Conservation (phyloP, 2,797 vertebrate species). For the Natrix natrix region DNA sequence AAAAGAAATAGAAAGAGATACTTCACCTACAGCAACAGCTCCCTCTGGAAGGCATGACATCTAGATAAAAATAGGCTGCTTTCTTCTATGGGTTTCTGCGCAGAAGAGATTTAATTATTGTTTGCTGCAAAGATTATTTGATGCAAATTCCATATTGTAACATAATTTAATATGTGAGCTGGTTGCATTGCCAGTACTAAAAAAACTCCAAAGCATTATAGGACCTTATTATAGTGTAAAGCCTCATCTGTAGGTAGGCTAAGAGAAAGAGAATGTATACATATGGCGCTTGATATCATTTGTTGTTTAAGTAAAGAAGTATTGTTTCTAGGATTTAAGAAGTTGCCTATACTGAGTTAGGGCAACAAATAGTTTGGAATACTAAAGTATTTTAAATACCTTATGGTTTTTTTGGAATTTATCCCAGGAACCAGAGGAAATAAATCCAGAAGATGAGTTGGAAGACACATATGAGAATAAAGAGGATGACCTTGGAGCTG, state of each 20-base stretch:
- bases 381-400: slow-evolving; percentile 4
- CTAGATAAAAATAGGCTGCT: not conserved
- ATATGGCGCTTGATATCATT: not conserved
- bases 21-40: not conserved
- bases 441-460: slow-evolving; percentile 86
- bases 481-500: slow-evolving; percentile 90
- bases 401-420: slow-evolving; percentile 32
- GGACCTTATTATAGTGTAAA: not conserved
- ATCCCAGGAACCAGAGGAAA: slow-evolving; percentile 86
- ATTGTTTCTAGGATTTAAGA: not conserved
- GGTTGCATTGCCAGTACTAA: not conserved
- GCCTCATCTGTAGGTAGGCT: not conserved
- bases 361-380: not conserved
- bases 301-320: not conserved
- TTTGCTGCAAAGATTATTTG: not conserved
- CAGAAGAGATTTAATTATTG: not conserved
- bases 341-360: not conserved
- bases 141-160: not conserved
- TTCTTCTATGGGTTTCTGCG: not conserved
- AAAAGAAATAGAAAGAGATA: not conserved
- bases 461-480: slow-evolving; percentile 83
- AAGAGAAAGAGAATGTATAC: not conserved
- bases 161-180: not conserved
- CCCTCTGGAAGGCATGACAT: not conserved
- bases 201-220: not conserved